These are phyloP conservation scores for Ellobius talpinus DNA, from an alignment of 2,113 vertebrate genomes.

Conservation along the genomic window DNA sequence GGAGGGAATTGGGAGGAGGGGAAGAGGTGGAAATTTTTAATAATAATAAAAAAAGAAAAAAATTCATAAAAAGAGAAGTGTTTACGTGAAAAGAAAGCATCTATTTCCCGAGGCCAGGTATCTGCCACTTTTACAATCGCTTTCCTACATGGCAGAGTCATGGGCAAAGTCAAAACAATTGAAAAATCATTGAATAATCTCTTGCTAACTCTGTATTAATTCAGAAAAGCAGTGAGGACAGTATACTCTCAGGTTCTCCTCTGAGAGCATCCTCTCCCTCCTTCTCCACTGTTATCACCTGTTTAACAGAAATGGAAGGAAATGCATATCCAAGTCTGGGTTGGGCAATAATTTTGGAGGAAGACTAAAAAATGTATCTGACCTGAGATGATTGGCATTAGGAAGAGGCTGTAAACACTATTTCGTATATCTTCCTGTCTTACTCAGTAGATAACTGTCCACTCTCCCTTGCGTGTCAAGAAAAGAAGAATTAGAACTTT, in stretches of 20 bases:
- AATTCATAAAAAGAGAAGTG: too few relatives aligned
- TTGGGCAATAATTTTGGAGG: neutral
- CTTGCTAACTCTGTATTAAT: neutral
- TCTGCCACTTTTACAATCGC: neutral
- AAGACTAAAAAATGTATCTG: neutral
- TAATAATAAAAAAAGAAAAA: too few relatives aligned
- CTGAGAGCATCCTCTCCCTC: neutral
- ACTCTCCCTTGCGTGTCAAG: neutral
- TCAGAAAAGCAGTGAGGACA: neutral
- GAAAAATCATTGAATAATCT: conserved; percentile 1
- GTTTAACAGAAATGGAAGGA: conserved; percentile 12
- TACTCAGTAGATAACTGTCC: neutral
- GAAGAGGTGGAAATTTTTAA: too few relatives aligned
- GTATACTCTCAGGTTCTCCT: neutral
- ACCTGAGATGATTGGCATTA: neutral
- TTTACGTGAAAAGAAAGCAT: conserved; percentile 24
- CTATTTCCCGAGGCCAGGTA: conserved; percentile 10
- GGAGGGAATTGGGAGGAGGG: too few relatives aligned
- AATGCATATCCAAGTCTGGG: neutral
- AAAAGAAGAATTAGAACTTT: neutral
- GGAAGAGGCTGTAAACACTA: neutral
- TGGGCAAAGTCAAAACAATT: neutral
- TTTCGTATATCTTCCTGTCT: neutral
- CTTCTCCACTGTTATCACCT: neutral
- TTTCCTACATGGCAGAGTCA: neutral